phyloP scores from a whole-genome alignment of 2,888 invertebrate genomes.

The Callimorpha dominula region DNA sequence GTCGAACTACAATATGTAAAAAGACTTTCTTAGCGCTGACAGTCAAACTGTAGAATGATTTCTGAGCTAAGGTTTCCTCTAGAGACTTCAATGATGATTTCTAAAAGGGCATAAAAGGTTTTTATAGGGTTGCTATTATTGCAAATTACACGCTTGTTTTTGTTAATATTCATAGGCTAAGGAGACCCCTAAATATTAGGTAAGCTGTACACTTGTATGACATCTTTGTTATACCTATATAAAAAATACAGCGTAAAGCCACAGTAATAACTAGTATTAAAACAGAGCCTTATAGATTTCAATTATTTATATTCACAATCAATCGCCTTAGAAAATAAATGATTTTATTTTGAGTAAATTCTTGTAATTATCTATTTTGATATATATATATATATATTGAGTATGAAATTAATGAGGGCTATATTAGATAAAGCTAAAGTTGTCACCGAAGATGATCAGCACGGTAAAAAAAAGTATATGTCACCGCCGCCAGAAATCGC shows the following conservation, averaged over 20 bases:
- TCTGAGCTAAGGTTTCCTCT: too few species aligned
- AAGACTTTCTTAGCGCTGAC: too few species aligned
- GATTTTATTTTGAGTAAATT: not conserved
- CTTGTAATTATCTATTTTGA: not conserved
- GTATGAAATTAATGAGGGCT: constrained; percentile 6
- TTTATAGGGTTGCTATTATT: too few species aligned
- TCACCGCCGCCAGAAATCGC: constrained; percentile 72
- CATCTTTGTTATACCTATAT: too few species aligned
- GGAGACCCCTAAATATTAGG: too few species aligned
- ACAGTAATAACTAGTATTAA: not conserved
- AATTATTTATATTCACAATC: not conserved
- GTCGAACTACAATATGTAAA: too few species aligned
- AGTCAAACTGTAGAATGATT: too few species aligned
- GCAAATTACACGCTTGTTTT: too few species aligned
- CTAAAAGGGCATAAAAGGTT: too few species aligned
- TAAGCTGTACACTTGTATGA: too few species aligned
- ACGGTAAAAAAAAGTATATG: constrained; percentile 42
- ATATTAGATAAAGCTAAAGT: not conserved
- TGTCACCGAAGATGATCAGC: not conserved
- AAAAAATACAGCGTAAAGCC: not conserved
- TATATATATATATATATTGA: not conserved
- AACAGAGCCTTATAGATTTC: constrained; percentile 15
- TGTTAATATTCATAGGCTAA: too few species aligned
- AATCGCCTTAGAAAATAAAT: not conserved
- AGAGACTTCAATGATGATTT: too few species aligned